phyloP scores from a whole-genome alignment of 2,888 invertebrate species.

The Amblyjoppa fuscipennis region DNA sequence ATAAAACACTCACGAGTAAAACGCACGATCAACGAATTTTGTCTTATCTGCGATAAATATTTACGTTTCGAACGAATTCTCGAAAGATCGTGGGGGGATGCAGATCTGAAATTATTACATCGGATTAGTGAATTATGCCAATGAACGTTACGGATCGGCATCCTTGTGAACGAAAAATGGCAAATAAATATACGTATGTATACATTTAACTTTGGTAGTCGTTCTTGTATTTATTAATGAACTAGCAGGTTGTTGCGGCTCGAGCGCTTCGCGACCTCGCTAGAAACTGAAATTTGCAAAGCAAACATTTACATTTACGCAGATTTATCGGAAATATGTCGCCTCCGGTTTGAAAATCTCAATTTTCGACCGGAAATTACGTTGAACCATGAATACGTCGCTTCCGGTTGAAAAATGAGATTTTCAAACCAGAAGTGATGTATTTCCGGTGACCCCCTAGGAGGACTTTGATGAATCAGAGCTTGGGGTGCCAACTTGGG shows the following conservation, averaged over 20 bases:
- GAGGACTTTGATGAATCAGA: too few relatives aligned
- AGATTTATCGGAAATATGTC: too few relatives aligned
- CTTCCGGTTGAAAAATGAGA: too few relatives aligned
- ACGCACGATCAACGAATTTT: slow-evolving; percentile 16
- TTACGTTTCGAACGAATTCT: slow-evolving; percentile 5
- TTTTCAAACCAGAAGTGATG: too few relatives aligned
- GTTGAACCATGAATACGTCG: too few relatives aligned
- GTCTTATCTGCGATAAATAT: slow-evolving; percentile 23
- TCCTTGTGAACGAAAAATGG: slow-evolving; percentile 52
- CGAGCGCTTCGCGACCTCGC: too few relatives aligned
- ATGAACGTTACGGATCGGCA: slow-evolving; percentile 45
- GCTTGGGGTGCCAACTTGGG: too few relatives aligned
- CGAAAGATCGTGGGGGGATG: slow-evolving; percentile 57
- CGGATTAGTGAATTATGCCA: slow-evolving; percentile 50
- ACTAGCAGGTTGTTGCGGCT: not conserved
- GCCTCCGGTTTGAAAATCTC: too few relatives aligned
- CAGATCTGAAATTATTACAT: slow-evolving; percentile 54
- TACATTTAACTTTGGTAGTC: slow-evolving; percentile 60
- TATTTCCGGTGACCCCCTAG: too few relatives aligned
- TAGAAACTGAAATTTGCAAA: too few relatives aligned
- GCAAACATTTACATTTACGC: not conserved
- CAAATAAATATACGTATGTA: slow-evolving; percentile 64
- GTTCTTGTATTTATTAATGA: not conserved
- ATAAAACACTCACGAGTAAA: not conserved
- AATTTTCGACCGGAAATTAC: too few relatives aligned